These are phyloP conservation scores for Biston stratarius DNA, from an alignment of 2,888 invertebrate species.

Conservation along the genomic window DNA sequence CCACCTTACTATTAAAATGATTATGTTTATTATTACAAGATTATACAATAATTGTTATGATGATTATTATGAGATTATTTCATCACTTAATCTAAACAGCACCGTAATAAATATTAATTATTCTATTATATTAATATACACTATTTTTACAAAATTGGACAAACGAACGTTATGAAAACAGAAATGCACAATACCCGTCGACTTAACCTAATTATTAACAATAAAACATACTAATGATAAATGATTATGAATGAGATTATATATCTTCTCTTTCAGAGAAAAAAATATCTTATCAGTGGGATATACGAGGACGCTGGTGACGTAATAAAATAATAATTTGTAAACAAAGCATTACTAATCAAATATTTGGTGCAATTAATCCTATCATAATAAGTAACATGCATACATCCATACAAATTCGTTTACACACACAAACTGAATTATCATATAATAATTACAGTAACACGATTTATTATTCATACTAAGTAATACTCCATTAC, in stretches of 20 bases:
- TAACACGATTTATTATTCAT: conserved; percentile 5
- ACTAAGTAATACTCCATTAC: conserved; percentile 43
- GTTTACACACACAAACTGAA: conserved; percentile 45
- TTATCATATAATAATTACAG: conserved; percentile 30
- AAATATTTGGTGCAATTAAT: conserved; percentile 67
- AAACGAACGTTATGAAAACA: conserved; percentile 65
- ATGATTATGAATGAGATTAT: conserved; percentile 27
- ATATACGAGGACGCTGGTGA: conserved; percentile 19
- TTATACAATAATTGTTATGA: conserved; percentile 43
- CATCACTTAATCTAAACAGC: conserved; percentile 68
- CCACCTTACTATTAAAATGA: conserved; percentile 61
- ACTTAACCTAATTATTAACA: conserved; percentile 63
- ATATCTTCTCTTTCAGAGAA: conserved; percentile 3
- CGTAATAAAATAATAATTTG: conserved; percentile 44
- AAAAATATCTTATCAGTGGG: background rate
- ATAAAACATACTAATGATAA: conserved; percentile 39
- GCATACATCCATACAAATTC: conserved; percentile 38
- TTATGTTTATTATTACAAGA: conserved; percentile 47
- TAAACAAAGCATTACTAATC: conserved; percentile 48
- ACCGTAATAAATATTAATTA: conserved; percentile 61
- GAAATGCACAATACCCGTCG: conserved; percentile 86
- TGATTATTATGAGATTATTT: conserved; percentile 53
- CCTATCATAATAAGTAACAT: conserved; percentile 50
- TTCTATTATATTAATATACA: too few species aligned
- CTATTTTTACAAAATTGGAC: conserved; percentile 83